These are phyloP conservation scores for Hirudo medicinalis DNA, from an alignment of 1,140 invertebrate species.

Conservation along the genomic window DNA sequence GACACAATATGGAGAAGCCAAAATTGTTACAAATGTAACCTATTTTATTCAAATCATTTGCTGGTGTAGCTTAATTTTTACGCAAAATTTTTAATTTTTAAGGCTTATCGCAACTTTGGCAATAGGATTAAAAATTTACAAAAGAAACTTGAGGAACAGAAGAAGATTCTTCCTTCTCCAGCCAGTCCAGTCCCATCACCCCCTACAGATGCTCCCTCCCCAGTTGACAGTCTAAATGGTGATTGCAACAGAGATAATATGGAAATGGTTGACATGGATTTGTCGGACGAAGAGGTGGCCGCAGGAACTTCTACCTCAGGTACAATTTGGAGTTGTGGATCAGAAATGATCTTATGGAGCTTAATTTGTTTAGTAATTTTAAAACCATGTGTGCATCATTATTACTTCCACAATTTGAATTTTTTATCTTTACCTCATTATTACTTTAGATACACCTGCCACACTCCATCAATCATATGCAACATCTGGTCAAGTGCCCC, in stretches of 20 bases:
- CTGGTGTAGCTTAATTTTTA: background rate
- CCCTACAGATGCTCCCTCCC: slow-evolving; percentile 56
- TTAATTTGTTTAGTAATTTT: no score
- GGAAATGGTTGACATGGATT: slow-evolving; percentile 31
- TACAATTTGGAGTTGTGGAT: no score
- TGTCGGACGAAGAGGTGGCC: slow-evolving; percentile 25
- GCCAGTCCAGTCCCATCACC: slow-evolving; percentile 31
- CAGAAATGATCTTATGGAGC: no score
- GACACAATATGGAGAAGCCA: slow-evolving; percentile 74
- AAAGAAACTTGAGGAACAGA: slow-evolving; percentile 65
- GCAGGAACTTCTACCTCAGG: no score
- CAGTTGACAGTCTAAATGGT: slow-evolving; percentile 33
- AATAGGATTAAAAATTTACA: slow-evolving; percentile 67
- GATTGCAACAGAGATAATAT: slow-evolving; percentile 25
- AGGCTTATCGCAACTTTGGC: slow-evolving; percentile 85
- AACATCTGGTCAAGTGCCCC: no score
- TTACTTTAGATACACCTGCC: no score
- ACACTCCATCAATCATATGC: no score
- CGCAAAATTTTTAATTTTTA: slow-evolving; percentile 19
- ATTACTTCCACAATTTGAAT: no score
- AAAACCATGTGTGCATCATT: no score
- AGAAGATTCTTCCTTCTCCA: slow-evolving; percentile 45
- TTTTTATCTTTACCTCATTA: no score
- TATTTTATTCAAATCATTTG: slow-evolving; percentile 4
- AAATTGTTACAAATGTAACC: slow-evolving; percentile 77